phyloP scores from a whole-genome alignment of 2,888 invertebrate genomes.

The Marronus borbonicus region DNA sequence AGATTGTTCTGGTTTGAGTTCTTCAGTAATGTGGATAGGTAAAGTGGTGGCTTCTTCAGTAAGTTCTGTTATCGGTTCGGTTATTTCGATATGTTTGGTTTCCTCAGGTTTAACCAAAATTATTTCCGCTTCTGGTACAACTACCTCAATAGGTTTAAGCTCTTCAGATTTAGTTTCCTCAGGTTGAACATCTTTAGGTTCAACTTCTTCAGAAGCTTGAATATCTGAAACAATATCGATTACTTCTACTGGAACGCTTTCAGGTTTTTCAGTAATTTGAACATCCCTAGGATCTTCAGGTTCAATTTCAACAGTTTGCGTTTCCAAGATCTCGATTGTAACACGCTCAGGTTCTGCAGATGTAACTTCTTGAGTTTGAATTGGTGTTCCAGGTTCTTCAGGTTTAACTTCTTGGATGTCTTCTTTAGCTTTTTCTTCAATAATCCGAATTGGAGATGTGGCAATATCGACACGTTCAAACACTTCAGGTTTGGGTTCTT shows the following conservation, averaged over 20 bases:
- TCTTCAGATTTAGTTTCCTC: too few species aligned
- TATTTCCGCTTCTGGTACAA: constrained; percentile 37
- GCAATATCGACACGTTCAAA: constrained; percentile 27
- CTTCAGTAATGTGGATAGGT: not conserved
- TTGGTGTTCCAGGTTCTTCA: not conserved
- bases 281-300: not conserved
- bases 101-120: constrained; percentile 42
- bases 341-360: too few species aligned
- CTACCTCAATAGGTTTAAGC: too few species aligned
- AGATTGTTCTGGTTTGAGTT: not conserved
- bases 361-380: not conserved
- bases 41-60: not conserved
- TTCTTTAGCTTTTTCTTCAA: not conserved
- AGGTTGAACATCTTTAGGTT: too few species aligned
- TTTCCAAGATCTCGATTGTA: not conserved
- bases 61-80: constrained; percentile 30
- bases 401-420: not conserved
- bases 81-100: not conserved
- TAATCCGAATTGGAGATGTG: constrained; percentile 20
- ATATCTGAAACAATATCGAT: not conserved
- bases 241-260: not conserved
- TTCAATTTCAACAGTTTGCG: constrained; percentile 6
- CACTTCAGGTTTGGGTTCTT: constrained; percentile 7
- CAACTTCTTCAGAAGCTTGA: too few species aligned
- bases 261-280: too few species aligned